Conservation (phyloP, 2,797 vertebrate genomes). For the Amblyraja radiata region DNA sequence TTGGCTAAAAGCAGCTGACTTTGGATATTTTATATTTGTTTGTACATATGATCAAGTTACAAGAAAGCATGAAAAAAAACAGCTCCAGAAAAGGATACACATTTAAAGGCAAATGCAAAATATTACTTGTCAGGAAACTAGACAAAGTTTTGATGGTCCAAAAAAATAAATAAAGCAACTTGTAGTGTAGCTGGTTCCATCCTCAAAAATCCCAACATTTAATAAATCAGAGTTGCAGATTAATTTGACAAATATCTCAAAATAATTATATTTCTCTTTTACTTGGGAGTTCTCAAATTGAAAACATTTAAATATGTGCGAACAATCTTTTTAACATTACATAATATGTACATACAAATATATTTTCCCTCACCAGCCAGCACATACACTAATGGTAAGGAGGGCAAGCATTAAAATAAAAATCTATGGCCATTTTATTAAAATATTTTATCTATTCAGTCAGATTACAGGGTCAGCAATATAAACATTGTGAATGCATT, state of each 20-base stretch:
- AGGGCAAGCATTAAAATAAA: not conserved
- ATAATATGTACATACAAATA: not conserved
- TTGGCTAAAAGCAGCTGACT: not conserved
- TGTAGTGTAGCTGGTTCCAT: no score
- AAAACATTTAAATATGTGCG: not conserved
- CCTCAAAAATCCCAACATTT: no score
- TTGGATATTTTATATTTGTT: no score
- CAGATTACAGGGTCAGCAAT: not conserved
- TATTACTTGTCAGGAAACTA: not conserved
- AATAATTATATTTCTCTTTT: not conserved
- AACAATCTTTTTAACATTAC: not conserved
- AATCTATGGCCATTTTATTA: not conserved
- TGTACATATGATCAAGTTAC: not conserved
- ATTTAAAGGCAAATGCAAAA: not conserved
- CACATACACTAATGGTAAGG: not conserved
- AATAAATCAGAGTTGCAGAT: not conserved
- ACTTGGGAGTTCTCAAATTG: not conserved
- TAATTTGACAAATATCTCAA: not conserved
- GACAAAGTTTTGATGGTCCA: not conserved
- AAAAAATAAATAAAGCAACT: no score
- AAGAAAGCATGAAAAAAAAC: not conserved
- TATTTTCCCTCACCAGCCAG: not conserved
- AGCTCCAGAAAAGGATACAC: not conserved
- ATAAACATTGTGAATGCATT: not conserved
- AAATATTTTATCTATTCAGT: not conserved